Conservation (phyloP, 1,140 invertebrate genomes). For the Cylas formicarius region DNA sequence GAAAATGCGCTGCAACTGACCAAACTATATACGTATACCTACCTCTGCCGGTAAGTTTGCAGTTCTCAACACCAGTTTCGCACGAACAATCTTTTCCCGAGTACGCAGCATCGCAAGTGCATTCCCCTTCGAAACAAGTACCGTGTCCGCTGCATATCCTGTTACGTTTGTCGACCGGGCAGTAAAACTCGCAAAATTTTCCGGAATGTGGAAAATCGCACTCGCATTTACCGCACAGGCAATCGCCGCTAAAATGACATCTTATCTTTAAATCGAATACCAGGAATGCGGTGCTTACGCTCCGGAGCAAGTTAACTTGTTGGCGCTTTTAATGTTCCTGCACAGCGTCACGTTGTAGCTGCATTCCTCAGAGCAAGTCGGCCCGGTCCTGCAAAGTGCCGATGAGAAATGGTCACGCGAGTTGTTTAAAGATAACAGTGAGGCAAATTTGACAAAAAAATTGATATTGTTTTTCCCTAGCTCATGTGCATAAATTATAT, state of each 20-base stretch:
- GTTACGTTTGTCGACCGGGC: conserved; percentile 17
- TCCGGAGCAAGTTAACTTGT: conserved; percentile 21
- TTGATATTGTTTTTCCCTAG: too few species aligned
- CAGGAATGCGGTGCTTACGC: conserved; percentile 13
- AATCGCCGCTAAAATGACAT: conserved; percentile 27
- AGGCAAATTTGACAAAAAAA: too few species aligned
- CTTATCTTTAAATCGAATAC: conserved; percentile 3
- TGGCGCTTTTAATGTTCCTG: conserved; percentile 10
- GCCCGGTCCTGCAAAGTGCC: conserved; percentile 26
- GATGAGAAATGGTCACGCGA: conserved; percentile 4
- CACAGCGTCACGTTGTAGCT: conserved; percentile 16
- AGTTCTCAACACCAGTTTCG: conserved; percentile 16
- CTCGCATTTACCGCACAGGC: conserved; percentile 25
- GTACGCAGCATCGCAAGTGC: conserved; percentile 25
- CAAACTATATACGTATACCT: too few species aligned
- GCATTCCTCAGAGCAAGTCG: conserved; percentile 25
- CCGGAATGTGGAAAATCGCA: conserved; percentile 23
- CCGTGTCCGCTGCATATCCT: conserved; percentile 32
- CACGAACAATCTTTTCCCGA: conserved; percentile 30
- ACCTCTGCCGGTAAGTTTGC: conserved; percentile 17
- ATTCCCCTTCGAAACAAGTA: conserved; percentile 26
- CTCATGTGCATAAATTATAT: too few species aligned
- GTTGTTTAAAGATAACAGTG: conserved; percentile 1
- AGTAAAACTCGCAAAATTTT: conserved; percentile 30
- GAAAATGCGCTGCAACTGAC: too few species aligned